Base-by-base conservation (phyloP, 1,140 invertebrate genomes). In the Sarcophaga bullata region DNA sequence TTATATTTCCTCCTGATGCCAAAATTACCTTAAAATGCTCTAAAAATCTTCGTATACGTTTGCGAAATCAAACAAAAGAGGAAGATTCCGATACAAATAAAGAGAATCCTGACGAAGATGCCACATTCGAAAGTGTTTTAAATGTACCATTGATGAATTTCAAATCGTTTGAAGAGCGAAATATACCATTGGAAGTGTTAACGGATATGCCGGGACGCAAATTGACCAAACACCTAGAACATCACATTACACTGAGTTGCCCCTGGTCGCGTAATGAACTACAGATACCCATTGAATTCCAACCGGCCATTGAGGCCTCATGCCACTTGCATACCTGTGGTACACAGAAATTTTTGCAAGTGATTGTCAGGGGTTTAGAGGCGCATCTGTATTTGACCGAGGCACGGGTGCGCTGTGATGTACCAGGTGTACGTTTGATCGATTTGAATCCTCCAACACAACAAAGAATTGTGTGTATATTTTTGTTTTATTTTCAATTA, bases 251-350 rank as follows among this genome's bases (percentile, higher is more conserved):
- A 84, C 91, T 97, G 81, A 92, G 92, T 80, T 95, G 95, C 90
- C 95, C 95, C 0, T 97, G 95, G 95, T 93, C 92, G 85, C 90
- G 92, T 8, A 92, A 93, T 83, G 93, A 95, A 54, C 93, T 93
- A 72, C 93, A 92, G 81, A 94, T 95, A 73, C 91, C 92, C 0
- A 89, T 98, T 2, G 93, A 95, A 85, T 97, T 98, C 90, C 92
- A 94, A 3, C 94, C 96, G 8, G 96, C 97, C 2, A 94, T 98
- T 86, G 93, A 93, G 84, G 93, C 95, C 0, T 92, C 92, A 9
- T 95, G 96, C 91, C 94, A 95, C 83, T 91, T 98, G 4, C 94
- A 97, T 82, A 97, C 97, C 0, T 95, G 95, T 9, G 94, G 95
- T 83, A 93, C 93, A 25, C 93, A 94, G 85, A 97, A 97, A 91